Base-by-base conservation (phyloP, 2,888 invertebrate species). In the Sisyra nigra region DNA sequence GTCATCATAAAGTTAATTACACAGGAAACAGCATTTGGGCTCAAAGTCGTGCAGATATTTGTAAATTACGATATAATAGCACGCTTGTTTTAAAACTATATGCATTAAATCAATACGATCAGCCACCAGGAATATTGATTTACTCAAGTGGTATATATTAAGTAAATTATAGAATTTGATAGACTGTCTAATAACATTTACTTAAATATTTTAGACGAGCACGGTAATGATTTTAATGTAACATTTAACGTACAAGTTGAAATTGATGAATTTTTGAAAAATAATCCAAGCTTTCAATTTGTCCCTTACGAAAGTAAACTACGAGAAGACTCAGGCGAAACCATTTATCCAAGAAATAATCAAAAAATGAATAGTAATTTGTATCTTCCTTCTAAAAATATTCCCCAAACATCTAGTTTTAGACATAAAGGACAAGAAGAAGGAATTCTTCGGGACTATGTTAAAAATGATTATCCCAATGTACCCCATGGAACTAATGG, bases 61-160 rank as follows among this genome's bases (percentile, higher is more conserved):
- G 83, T 52, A 69, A 71, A 45, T 57, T 80, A 13, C 66, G 80
- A 15, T 84, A 80, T 52, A 82, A 83, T 55, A 71, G 77, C 1
- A 72, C 75, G 2, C 69, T 77, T 40, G 70, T 72, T 40, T 69
- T 76, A 29, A 76, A 74, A 54, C 59, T 85, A 13, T 74, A 74
- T 52, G 82, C 79, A 1, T 57, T 79, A 35, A 74, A 70, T 53
- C 69, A 76, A 45, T 76, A 75, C 49, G 69, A 76, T 39, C 69
- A 74, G 47, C 72, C 78, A 8, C 82, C 82, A n/a, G 85, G 84
- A 18, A 62, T 72, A 39, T 64, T 74, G n/a, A 58, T 86, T 4
- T 85, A 85, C 52, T 74, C 72, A 53, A 83, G 84, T 49, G 71
- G 76, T 76, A 59, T 51, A 48, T 48, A 17, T n/a, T 41, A 24